Base-by-base conservation (phyloP, 2,888 invertebrate genomes). In the Philaethria dido region DNA sequence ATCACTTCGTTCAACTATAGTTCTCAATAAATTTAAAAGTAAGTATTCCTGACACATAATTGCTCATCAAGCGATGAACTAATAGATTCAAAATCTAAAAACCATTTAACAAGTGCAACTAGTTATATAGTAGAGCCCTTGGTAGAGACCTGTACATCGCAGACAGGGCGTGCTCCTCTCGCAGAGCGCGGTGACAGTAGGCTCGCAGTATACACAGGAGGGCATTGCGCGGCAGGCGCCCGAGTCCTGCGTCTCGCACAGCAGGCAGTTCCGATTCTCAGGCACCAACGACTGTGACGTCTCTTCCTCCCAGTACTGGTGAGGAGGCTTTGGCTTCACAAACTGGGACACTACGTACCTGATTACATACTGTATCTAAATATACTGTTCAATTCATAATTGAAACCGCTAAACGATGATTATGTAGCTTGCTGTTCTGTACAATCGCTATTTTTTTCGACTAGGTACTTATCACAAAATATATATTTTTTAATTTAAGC, bases 301-400 rank as follows among this genome's bases (percentile, higher is more conserved):
- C 76, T 90, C 89, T 68, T 91, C 90, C 72, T 89, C 88, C 92
- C 92, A 92, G 76, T 88, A 88, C 76, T 89, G 88, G 73, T 91
- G 91, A 0, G 92, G 89, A 0, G 90, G 86, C 72, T 88, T 89
- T 1, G 90, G 90, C 68, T 87, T 86, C 69, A 87, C 86, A 76
- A 87, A 87, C 76, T 91, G 90, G 1, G 89, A 88, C 6, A 90
- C 87, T 9, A 91, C 89, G 79, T 89, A 89, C 0, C 90, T 91
- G 78, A 16, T 16, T 1, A 39, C 6, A 39, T 39, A n/a, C n/a
- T n/a, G n/a, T n/a, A n/a, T n/a, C n/a, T n/a, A n/a, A n/a, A n/a
- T n/a, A n/a, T n/a, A n/a, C n/a, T n/a, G n/a, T n/a, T n/a, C n/a
- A n/a, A n/a, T n/a, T n/a, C n/a, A n/a, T n/a, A n/a, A n/a, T n/a